Evolutionary conservation across 2,113 vertebrate species (phyloP), one percentile per base, ranked within the genome.

Genomic region (Geococcyx californianus): DNA sequence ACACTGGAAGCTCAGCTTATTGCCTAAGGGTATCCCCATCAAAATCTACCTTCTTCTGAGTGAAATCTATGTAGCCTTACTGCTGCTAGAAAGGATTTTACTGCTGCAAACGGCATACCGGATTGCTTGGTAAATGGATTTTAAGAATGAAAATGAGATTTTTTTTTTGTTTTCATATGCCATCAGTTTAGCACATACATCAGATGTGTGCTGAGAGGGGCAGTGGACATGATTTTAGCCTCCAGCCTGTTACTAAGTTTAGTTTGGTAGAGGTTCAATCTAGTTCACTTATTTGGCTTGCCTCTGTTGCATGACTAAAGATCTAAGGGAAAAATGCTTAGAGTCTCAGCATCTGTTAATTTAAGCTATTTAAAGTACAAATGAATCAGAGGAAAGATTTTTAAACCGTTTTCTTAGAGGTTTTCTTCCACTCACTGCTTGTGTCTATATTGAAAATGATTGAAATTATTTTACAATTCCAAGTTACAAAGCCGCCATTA

Each of bases 211-310:
- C 90, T 96, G 90, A 88, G 88, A 93, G 72, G 87, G 90, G 93
- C 64, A 77, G 91, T 9, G 90, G 94, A 96, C 95, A 94, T 91
- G 94, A 95, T 94, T 94, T 95, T 96, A 95, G 97, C 96, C 95
- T 96, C 89, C 90, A 93, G 96, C 90, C 64, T 88, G 93, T 96
- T 97, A 86, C 96, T 97, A 97, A 97, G 78, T 97, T 96, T 97
- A 94, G 95, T 93, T 96, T 92, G 77, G 60, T 74, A 45, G 75
- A 70, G 77, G 93, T 96, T 95, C 95, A 96, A 33, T 81, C 93
- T 87, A 96, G 96, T 97, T 97, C 95, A 96, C 58, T 93, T 66
- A 79, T 51, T 95, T 95, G 72, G 84, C 93, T 95, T 3, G 76
- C 28, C 67, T 94, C 79, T 69, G 51, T 88, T 92, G 75, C 87